A percentile compares a stretch with the other conserved stretches of the same genome.
Conservation (phyloP, 2,797 vertebrate genomes). For the Melanotaenia maccullochi region DNA sequence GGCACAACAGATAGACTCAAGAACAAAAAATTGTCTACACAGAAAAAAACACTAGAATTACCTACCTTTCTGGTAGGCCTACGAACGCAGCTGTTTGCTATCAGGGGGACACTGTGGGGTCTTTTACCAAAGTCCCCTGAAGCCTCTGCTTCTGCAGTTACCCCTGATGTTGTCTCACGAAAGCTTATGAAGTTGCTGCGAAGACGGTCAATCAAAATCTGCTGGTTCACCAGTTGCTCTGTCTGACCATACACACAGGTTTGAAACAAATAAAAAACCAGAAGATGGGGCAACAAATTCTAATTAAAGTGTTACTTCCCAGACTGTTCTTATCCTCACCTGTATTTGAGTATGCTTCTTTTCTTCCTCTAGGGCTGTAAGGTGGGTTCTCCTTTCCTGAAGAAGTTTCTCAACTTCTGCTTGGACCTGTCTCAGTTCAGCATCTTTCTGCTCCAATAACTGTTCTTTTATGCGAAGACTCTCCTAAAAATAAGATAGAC, state of each 20-base stretch:
- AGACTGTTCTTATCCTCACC: slow-evolving; percentile 68
- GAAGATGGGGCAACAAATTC: neutral
- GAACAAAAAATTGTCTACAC: neutral
- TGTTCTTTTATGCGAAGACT: slow-evolving; percentile 78
- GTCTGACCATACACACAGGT: slow-evolving; percentile 75
- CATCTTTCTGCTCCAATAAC: slow-evolving; percentile 81
- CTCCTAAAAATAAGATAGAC: slow-evolving; percentile 73
- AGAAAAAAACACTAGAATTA: neutral
- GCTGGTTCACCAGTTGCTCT: slow-evolving; percentile 90
- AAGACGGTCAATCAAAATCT: slow-evolving; percentile 85
- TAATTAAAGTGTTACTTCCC: neutral
- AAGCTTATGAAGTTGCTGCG: slow-evolving; percentile 77
- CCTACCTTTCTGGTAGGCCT: slow-evolving; percentile 82
- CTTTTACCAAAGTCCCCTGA: slow-evolving; percentile 65
- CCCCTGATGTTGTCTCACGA: slow-evolving; percentile 45
- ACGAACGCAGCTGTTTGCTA: slow-evolving; percentile 54
- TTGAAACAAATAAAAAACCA: neutral
- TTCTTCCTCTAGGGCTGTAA: slow-evolving; percentile 79
- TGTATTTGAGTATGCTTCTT: slow-evolving; percentile 82
- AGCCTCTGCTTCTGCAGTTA: slow-evolving; percentile 54
- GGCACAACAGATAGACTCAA: slow-evolving; percentile 5
- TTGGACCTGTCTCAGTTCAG: slow-evolving; percentile 79
- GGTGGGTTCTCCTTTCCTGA: slow-evolving; percentile 75
- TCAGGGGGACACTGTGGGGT: slow-evolving; percentile 84
- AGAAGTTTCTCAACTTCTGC: slow-evolving; percentile 78